A percentile compares a stretch with the other conserved stretches of the same genome.
Conservation (phyloP, 2,888 invertebrate genomes). For the Parnassius orleans region DNA sequence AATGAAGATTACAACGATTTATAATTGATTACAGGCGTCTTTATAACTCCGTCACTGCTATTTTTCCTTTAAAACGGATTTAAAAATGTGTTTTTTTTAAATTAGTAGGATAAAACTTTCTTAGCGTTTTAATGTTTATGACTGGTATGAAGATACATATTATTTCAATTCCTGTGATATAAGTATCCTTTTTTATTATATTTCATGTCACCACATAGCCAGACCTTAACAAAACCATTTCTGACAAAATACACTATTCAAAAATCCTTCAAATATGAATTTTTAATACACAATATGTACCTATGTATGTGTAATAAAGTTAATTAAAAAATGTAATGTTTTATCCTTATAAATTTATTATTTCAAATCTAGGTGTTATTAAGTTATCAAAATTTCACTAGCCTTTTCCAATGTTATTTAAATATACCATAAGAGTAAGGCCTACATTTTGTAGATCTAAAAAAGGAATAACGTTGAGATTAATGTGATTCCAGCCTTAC, state of each 20-base stretch:
- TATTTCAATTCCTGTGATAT: no score
- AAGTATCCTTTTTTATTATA: no score
- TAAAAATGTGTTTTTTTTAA: no score
- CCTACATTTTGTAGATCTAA: conserved; percentile 59
- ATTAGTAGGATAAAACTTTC: no score
- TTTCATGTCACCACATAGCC: no score
- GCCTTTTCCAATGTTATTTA: conserved; percentile 76
- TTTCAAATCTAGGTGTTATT: conserved; percentile 74
- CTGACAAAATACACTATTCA: conserved; percentile 30
- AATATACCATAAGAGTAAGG: conserved; percentile 72
- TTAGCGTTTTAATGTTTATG: no score
- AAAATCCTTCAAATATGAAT: conserved; percentile 39
- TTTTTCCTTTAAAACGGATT: no score
- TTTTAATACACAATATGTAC: conserved; percentile 30
- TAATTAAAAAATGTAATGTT: conserved; percentile 48
- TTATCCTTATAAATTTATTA: conserved; percentile 64
- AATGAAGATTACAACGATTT: no score
- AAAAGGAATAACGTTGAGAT: conserved; percentile 45
- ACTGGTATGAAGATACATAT: no score
- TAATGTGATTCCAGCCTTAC: conserved; percentile 36
- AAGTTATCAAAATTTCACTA: conserved; percentile 80
- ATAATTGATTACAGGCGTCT: no score
- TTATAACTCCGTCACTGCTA: no score
- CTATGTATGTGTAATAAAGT: conserved; percentile 3
- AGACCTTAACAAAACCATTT: conserved; percentile 23